Evolutionary conservation across 2,797 vertebrate genomes (phyloP).

Genomic region (Takifugu ocellatus): DNA sequence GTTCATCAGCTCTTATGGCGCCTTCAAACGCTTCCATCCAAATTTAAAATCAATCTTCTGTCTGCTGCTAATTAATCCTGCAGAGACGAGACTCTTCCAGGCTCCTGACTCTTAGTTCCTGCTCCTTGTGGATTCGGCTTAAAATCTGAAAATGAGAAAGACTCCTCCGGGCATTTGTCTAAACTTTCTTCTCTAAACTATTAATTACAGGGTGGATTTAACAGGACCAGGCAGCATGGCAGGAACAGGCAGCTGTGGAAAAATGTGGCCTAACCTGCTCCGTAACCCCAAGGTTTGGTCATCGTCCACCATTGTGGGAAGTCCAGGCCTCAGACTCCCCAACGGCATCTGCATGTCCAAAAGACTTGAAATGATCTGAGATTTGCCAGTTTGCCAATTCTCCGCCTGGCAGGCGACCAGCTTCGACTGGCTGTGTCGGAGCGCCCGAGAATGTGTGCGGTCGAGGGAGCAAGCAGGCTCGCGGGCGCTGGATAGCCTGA

Average conservation of each 20-base stretch:
- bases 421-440: slow-evolving; percentile 24
- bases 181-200: neutral
- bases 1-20: too few species aligned
- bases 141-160: neutral
- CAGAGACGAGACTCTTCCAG: too few species aligned
- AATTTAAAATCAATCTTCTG: too few species aligned
- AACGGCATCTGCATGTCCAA: slow-evolving; percentile 48
- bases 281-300: slow-evolving; percentile 3
- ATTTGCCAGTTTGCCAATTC: slow-evolving; percentile 54
- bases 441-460: slow-evolving; percentile 17
- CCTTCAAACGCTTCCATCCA: too few species aligned
- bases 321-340: slow-evolving; percentile 40
- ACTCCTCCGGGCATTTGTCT: too few species aligned
- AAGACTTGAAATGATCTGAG: slow-evolving; percentile 57
- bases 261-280: slow-evolving; percentile 7
- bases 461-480: slow-evolving; percentile 26
- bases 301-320: slow-evolving; percentile 26
- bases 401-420: slow-evolving; percentile 40
- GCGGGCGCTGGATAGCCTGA: slow-evolving; percentile 34
- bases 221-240: neutral
- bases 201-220: neutral
- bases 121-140: too few species aligned
- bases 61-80: too few species aligned
- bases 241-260: slow-evolving; percentile 10
- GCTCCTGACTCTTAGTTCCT: too few species aligned